Evolutionary conservation across 2,888 invertebrate species (phyloP).

Genomic region (Icerya purchasi): DNA sequence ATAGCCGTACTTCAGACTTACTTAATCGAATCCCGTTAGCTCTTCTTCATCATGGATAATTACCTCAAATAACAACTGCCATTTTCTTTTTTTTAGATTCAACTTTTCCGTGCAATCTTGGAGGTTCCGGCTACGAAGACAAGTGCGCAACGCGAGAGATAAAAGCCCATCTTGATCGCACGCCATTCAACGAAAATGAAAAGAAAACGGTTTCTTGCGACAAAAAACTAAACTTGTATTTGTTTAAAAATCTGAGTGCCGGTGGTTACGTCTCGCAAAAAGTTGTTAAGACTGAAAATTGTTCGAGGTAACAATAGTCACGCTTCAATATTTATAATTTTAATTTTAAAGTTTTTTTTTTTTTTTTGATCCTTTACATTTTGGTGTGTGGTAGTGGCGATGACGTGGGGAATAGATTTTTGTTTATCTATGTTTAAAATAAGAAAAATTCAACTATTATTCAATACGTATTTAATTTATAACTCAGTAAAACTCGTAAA

Average conservation of each 20-base stretch:
- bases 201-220: neutral
- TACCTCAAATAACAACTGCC: neutral
- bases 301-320: constrained; percentile 18
- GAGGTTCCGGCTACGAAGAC: constrained; percentile 1
- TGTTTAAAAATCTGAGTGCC: constrained; percentile 1
- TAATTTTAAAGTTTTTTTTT: neutral
- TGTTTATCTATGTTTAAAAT: too few species aligned
- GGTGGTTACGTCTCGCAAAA: neutral
- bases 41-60: neutral
- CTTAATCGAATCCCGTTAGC: too few species aligned
- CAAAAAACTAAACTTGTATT: constrained; percentile 1
- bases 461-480: too few species aligned
- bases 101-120: constrained; percentile 4
- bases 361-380: neutral
- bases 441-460: too few species aligned
- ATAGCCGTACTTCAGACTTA: too few species aligned
- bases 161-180: neutral
- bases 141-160: constrained; percentile 7
- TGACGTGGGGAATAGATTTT: too few species aligned
- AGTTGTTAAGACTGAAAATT: constrained; percentile 12
- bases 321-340: neutral
- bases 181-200: neutral
- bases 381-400: too few species aligned
- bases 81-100: neutral
- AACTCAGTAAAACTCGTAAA: too few species aligned